Base-by-base conservation (phyloP, 2,113 vertebrate genomes). In the Myiozetetes cayanensis region DNA sequence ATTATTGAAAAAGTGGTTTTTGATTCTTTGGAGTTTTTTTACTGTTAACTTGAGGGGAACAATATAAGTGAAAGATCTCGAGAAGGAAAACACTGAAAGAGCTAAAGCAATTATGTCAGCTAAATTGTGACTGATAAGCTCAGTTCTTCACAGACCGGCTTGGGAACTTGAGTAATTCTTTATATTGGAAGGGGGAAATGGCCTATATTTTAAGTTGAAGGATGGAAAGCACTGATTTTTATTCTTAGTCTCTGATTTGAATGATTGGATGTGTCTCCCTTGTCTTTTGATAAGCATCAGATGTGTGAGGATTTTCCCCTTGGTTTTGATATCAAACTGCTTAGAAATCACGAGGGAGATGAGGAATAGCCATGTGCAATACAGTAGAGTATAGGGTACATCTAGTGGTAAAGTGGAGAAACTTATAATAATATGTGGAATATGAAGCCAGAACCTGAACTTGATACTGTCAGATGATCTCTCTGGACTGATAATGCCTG, bases 351-450 rank as follows among this genome's bases (percentile, higher is more conserved):
- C 1, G 0, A 78, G 76, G 72, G 59, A 56, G 50, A 67, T 87
- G 79, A 90, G 75, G 72, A 95, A 55, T 53, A 68, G 70, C 78
- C 58, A 18, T 63, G n/a, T 84, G 65, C 20, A 15, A 14, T 63
- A 63, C 21, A 41, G 88, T 33, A 94, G 94, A 89, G 84, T 95
- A 9, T 90, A 96, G 72, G 49, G 83, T 89, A 92, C 90, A 95
- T 94, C 90, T 94, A 90, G 96, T 95, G 94, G 93, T 94, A 96
- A 92, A 89, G 61, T 85, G 70, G 86, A 90, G 94, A 96, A 95
- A 93, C 80, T 89, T 84, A 50, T 91, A 76, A 78, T 87, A 75
- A 78, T 78, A 74, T 68, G 86, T 85, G 86, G 85, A 66, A 46
- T 89, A 65, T 65, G 68, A 75, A 96, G 85, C 88, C 88, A 94